Evolutionary conservation across 1,140 invertebrate genomes (phyloP).

Genomic region (Ericerus pela): DNA sequence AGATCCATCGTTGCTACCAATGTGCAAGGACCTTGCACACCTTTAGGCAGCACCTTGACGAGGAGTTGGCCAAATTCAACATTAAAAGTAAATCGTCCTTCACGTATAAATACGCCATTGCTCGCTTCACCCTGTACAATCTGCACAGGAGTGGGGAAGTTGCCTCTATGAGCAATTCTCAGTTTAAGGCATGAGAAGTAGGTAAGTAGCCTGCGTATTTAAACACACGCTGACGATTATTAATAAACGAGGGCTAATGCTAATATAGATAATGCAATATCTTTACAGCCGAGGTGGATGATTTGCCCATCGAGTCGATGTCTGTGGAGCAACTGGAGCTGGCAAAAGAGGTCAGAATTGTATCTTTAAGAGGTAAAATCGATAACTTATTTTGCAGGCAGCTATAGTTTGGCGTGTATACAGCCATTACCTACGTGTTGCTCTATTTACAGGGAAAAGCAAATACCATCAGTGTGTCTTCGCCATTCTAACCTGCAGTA

Average conservation of each 20-base stretch:
- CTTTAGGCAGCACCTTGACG: background rate
- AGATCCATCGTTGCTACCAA: too few relatives aligned
- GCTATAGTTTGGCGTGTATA: too few relatives aligned
- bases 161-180: background rate
- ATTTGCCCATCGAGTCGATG: background rate
- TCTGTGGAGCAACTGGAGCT: background rate
- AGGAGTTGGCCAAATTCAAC: too few relatives aligned
- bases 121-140: background rate
- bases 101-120: too few relatives aligned
- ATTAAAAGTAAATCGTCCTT: too few relatives aligned
- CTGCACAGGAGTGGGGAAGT: background rate
- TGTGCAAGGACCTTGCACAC: background rate
- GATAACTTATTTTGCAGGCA: background rate
- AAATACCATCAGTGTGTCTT: background rate
- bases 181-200: background rate
- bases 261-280: background rate
- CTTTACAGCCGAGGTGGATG: background rate
- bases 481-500: background rate
- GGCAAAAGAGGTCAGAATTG: background rate
- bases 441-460: background rate
- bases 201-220: background rate
- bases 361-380: background rate
- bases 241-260: background rate
- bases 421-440: too few relatives aligned
- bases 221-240: too few relatives aligned